These are phyloP conservation scores for Neogobius melanostomus DNA, from an alignment of 2,113 vertebrate genomes.

Conservation along the genomic window DNA sequence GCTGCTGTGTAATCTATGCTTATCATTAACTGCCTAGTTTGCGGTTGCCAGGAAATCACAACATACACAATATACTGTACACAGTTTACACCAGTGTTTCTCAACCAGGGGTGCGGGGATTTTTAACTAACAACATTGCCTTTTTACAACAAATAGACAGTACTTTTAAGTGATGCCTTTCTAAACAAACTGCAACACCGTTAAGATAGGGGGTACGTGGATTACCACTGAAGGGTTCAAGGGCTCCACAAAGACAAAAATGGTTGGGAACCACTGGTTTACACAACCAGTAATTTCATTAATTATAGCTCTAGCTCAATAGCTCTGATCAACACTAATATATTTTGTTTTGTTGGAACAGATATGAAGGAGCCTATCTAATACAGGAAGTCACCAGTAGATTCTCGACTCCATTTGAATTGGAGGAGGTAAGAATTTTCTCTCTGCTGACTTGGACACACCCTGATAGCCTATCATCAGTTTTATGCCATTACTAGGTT, in stretches of 20 bases:
- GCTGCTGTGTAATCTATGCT: slow-evolving; percentile 30
- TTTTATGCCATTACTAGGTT: neutral
- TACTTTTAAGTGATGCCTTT: too few relatives aligned
- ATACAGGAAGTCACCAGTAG: slow-evolving; percentile 77
- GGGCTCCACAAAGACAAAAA: too few relatives aligned
- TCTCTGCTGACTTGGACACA: neutral
- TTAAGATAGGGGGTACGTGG: too few relatives aligned
- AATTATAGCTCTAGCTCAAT: neutral
- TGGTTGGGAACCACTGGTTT: too few relatives aligned
- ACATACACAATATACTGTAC: neutral
- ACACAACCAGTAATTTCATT: too few relatives aligned
- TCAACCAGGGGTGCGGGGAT: too few relatives aligned
- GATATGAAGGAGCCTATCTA: slow-evolving; percentile 67
- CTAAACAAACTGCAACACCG: too few relatives aligned
- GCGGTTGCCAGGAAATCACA: slow-evolving; percentile 26
- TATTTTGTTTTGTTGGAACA: slow-evolving; percentile 7
- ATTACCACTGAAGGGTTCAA: too few relatives aligned
- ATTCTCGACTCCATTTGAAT: slow-evolving; percentile 83
- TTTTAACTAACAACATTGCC: too few relatives aligned
- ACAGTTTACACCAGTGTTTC: neutral
- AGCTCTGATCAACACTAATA: neutral
- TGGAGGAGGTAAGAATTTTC: slow-evolving; percentile 80
- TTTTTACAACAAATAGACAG: too few relatives aligned
- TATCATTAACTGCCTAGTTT: slow-evolving; percentile 31
- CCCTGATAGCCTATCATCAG: slow-evolving; percentile 25